Conservation (phyloP, 2,888 invertebrate genomes). For the Dexiosoma caninum region DNA sequence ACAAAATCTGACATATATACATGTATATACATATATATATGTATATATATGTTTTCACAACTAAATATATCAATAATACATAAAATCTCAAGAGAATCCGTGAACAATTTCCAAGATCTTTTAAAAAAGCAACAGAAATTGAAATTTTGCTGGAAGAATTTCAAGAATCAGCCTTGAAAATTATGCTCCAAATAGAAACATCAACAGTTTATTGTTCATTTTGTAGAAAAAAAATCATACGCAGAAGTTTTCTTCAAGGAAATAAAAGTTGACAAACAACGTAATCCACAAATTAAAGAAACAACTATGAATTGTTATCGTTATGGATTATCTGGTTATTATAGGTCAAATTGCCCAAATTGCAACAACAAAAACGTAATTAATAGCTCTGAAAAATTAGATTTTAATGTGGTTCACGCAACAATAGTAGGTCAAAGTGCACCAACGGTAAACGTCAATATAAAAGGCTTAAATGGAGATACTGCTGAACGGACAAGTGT, state of each 20-base stretch:
- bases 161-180: background rate
- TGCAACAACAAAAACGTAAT: slow-evolving; percentile 32
- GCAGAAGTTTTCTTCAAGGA: slow-evolving; percentile 9
- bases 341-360: slow-evolving; percentile 31
- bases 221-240: slow-evolving; percentile 6
- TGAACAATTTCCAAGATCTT: slow-evolving; percentile 5
- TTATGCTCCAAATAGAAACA: background rate
- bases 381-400: too few relatives aligned
- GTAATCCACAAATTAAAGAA: background rate
- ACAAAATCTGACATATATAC: too few relatives aligned
- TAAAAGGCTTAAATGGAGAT: slow-evolving; percentile 44
- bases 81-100: background rate
- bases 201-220: background rate
- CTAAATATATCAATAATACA: background rate
- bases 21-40: too few relatives aligned
- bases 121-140: slow-evolving; percentile 1
- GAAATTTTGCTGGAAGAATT: background rate
- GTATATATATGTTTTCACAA: slow-evolving; percentile 23
- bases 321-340: slow-evolving; percentile 26
- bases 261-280: slow-evolving; percentile 1
- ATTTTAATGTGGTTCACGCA: too few relatives aligned
- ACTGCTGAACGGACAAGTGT: slow-evolving; percentile 58
- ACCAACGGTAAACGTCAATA: too few relatives aligned
- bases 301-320: slow-evolving; percentile 24
- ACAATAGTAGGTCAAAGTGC: too few relatives aligned